Base-by-base conservation (phyloP, 2,113 vertebrate species). In the Sturnira hondurensis region DNA sequence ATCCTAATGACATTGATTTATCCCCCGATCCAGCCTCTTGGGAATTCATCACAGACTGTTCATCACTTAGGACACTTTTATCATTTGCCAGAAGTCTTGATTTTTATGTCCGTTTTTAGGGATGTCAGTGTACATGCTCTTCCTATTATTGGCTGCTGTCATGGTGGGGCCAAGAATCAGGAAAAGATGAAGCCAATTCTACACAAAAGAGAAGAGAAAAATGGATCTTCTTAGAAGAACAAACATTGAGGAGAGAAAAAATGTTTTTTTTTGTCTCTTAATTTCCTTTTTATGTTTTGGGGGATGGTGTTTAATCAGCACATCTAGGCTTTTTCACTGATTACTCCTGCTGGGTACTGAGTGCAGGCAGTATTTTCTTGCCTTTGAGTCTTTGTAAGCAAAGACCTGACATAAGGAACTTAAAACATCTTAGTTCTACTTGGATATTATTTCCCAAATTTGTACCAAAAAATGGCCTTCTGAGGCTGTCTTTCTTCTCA, bases 191-290 rank as follows among this genome's bases (percentile, higher is more conserved):
- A 71, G 38, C 33, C 22, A 2, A 11, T 56, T 58, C 61, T 71
- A 47, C 70, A 36, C 15, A 31, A 26, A 89, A 4, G 41, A 83
- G 45, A 85, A 67, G 65, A 22, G 24, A 31, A 58, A 47, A 83
- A 6, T 0, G 0, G 33, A 24, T n/a, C 14, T 4, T 38, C 31
- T 0, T 13, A 33, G 73, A 74, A 74, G 7, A 74, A 26, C 47
- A 31, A 76, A 47, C 9, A 76, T 17, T 7, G 43, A 83, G 52
- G 78, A 56, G 45, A n/a, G 11, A 36, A 67, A 67, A 47, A 77
- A 6, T 0, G 0, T n/a, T 19, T 36, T 31, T 15, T 4, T 45
- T 36, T 0, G 17, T 28, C 22, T 19, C 54, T 41, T 45, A 16
- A 28, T 33, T 41, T 43, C 38, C 63, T 67, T 67, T 22, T 78